These are phyloP conservation scores for Bemisia tabaci DNA, from an alignment of 1,140 invertebrate species.

Conservation along the genomic window DNA sequence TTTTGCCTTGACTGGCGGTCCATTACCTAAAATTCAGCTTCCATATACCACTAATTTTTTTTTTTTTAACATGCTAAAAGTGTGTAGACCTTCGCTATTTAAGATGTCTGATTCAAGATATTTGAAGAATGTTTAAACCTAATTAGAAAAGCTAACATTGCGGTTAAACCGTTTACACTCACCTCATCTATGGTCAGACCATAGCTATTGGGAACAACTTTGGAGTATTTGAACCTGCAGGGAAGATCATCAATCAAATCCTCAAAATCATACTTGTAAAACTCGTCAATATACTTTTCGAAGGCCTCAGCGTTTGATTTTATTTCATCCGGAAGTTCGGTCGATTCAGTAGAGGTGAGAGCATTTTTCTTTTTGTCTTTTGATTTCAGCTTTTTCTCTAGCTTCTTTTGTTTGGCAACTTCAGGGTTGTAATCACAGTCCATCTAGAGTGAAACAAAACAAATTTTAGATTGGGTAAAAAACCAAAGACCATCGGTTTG, in stretches of 20 bases:
- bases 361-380: not conserved
- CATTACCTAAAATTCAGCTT: too few species aligned
- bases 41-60: too few species aligned
- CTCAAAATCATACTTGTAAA: slow-evolving; percentile 88
- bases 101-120: too few species aligned
- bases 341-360: not conserved
- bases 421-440: slow-evolving; percentile 68
- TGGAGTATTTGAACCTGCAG: slow-evolving; percentile 85
- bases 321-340: slow-evolving; percentile 24
- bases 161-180: slow-evolving; percentile 18
- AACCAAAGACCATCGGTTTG: too few species aligned
- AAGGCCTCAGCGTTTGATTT: slow-evolving; percentile 68
- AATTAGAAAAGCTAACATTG: slow-evolving; percentile 5
- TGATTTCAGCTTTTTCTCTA: slow-evolving; percentile 52
- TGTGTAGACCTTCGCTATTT: too few species aligned
- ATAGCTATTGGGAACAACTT: slow-evolving; percentile 78
- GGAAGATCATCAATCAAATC: slow-evolving; percentile 83
- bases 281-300: slow-evolving; percentile 83
- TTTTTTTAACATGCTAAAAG: too few species aligned
- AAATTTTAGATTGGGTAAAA: too few species aligned
- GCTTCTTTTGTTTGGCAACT: not conserved
- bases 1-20: too few species aligned
- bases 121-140: too few species aligned
- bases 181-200: slow-evolving; percentile 84
- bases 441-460: slow-evolving; percentile 47